Evolutionary conservation across 2,113 vertebrate genomes (phyloP).

Genomic region (Loxodonta africana): DNA sequence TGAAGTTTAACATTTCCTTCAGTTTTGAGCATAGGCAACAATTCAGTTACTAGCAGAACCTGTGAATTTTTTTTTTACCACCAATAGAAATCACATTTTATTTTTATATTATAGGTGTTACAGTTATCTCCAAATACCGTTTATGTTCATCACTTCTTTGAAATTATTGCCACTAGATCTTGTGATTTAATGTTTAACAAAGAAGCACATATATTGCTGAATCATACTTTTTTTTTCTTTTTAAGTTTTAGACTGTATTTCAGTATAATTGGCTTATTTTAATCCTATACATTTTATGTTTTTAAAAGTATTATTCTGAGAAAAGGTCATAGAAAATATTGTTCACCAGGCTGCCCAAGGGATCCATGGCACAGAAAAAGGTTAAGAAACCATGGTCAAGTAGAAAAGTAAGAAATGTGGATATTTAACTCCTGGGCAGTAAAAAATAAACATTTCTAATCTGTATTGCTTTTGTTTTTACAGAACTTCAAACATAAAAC

Average conservation of each 20-base stretch:
- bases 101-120: neutral
- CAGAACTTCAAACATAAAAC: constrained; percentile 95
- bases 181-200: constrained; percentile 55
- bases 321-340: neutral
- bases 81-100: constrained; percentile 44
- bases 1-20: constrained; percentile 38
- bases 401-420: neutral
- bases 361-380: neutral
- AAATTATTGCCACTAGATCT: constrained; percentile 2
- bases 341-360: neutral
- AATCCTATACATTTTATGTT: constrained; percentile 48
- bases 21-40: neutral
- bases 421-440: neutral
- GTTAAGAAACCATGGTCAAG: neutral
- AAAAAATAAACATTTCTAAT: constrained; percentile 64
- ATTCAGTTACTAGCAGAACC: neutral
- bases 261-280: constrained; percentile 19
- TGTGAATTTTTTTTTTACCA: constrained; percentile 49
- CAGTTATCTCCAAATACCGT: constrained; percentile 26
- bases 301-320: constrained; percentile 32
- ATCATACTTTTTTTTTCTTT: neutral
- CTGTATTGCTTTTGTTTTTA: constrained; percentile 77
- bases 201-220: constrained; percentile 24
- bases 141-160: constrained; percentile 22
- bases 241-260: constrained; percentile 33